A percentile compares a stretch with the other conserved stretches of the same genome.
These are phyloP conservation scores for Aythya baeri DNA, from an alignment of 2,113 vertebrate genomes.

Conservation along the genomic window DNA sequence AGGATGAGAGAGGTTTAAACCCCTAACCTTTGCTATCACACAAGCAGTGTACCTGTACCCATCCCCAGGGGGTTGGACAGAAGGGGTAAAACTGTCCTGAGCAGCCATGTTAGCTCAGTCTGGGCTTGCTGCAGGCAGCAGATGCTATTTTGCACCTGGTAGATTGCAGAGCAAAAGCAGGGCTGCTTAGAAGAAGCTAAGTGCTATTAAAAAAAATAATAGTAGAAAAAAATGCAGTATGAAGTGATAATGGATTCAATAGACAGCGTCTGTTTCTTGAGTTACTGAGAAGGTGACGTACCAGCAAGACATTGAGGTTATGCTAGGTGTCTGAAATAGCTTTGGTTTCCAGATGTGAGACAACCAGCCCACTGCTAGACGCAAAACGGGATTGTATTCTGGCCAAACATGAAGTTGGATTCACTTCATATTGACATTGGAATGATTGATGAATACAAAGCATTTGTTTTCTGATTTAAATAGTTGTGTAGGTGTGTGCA, in stretches of 20 bases:
- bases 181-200: background rate
- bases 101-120: background rate
- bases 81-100: background rate
- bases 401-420: background rate
- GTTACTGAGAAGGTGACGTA: background rate
- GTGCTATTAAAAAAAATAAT: background rate
- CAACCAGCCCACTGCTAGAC: background rate
- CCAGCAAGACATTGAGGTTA: background rate
- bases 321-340: background rate
- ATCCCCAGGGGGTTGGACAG: background rate
- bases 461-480: background rate
- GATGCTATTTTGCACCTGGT: background rate
- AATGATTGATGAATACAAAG: background rate
- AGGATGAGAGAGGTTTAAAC: background rate
- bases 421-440: background rate
- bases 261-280: background rate
- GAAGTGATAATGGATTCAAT: background rate
- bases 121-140: background rate
- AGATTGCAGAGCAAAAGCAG: background rate
- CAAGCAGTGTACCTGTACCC: background rate
- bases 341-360: background rate
- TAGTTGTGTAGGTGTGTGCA: background rate
- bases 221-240: background rate
- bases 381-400: background rate
- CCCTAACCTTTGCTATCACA: background rate